These are phyloP conservation scores for Forbesichthys agassizii DNA, from an alignment of 2,113 vertebrate species.

Conservation along the genomic window DNA sequence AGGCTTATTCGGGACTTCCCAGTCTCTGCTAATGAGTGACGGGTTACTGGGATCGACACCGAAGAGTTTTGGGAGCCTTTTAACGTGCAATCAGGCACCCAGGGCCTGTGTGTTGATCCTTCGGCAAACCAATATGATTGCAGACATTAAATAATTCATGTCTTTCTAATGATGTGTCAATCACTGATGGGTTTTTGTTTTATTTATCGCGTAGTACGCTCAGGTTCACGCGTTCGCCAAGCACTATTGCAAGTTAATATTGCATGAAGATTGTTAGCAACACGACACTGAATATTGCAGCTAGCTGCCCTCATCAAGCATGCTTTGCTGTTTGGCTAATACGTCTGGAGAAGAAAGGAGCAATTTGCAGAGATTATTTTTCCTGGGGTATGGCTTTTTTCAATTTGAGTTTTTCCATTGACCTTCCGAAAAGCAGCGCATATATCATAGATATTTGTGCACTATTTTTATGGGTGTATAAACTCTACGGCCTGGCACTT, in stretches of 20 bases:
- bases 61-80: constrained; percentile 62
- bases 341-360: constrained; percentile 33
- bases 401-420: constrained; percentile 6
- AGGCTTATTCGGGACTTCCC: constrained; percentile 25
- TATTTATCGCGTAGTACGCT: constrained; percentile 63
- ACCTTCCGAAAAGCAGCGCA: constrained; percentile 15
- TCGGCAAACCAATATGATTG: constrained; percentile 68
- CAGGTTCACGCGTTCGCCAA: constrained; percentile 56
- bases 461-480: not conserved
- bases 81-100: constrained; percentile 70
- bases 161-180: constrained; percentile 74
- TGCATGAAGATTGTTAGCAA: constrained; percentile 64
- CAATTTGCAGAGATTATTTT: constrained; percentile 18
- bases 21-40: constrained; percentile 62
- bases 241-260: constrained; percentile 67
- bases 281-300: constrained; percentile 47
- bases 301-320: constrained; percentile 44
- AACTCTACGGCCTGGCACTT: constrained; percentile 16
- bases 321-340: constrained; percentile 49
- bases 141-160: constrained; percentile 73
- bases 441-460: not conserved
- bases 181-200: constrained; percentile 67
- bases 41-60: constrained; percentile 42
- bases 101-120: constrained; percentile 57
- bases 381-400: constrained; percentile 13